Evolutionary conservation across 2,797 vertebrate species (phyloP), one percentile per base, ranked within the genome.

Genomic region (Bradypodion pumilum): DNA sequence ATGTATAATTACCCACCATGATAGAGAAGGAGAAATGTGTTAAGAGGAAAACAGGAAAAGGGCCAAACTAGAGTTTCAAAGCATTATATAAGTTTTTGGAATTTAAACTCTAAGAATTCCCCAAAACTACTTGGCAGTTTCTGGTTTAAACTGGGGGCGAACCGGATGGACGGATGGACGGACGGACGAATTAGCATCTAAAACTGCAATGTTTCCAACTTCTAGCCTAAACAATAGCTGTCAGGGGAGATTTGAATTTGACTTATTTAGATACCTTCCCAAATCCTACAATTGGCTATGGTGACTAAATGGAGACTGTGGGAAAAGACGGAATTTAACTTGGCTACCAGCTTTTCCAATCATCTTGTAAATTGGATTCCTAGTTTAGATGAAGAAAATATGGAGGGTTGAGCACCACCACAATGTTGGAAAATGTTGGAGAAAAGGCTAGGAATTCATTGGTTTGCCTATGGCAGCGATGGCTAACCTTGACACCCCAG

Each of bases 1-100:
- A 94, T 95, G 95, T 87, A 90, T 62, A 37, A 12, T 66, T 42
- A 21, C 66, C 16, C 74, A 27, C 8, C 12, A 32, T 27, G 2
- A 23, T 35, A 29, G 65, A 46, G 40, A 29, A 10, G 15, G 12
- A 52, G 46, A 75, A 23, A 13, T 21, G 21, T 29, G 5, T 21
- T 19, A 35, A 37, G 60, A 9, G 21, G 8, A 7, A 27, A 46
- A 40, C 56, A 16, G 46, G n/a, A 4, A 10, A 35, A 49, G 15
- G 32, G 32, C 65, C 65, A 40, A 37, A 35, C 76, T 44, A 29
- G 52, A 56, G 52, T 21, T 56, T 56, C 15, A 21, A 56, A 21
- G 52, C 16, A 21, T 21, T 56, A 56, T 19, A 19, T 9, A 4
- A n/a, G n/a, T 56, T 56, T 56, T 56, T 56, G 2, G 2, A 56